Base-by-base conservation (phyloP, 2,888 invertebrate species). In the Eustalomyia histrio region DNA sequence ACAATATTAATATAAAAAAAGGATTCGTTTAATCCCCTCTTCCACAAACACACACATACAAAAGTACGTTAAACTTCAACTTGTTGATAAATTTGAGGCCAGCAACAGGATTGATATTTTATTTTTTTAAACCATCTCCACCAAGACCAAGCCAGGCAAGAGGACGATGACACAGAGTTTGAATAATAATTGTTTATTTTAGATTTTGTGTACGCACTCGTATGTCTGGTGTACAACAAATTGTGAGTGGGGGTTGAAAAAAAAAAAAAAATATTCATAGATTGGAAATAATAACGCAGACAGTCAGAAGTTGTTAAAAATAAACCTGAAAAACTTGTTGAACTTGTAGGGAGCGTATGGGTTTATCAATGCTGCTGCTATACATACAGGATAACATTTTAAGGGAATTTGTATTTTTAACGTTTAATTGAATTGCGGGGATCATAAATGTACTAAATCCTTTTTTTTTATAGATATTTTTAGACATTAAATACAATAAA, bases 321-420 rank as follows among this genome's bases (percentile, higher is more conserved):
- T 63, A 76, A 81, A 81, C 80, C 76, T 60, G 80, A 74, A 76
- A 76, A 74, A 81, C 80, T 81, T 81, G 80, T 81, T 81, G 80
- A 81, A 64, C 80, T 74, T 81, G 60, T 65, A 68, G 80, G 64
- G 39, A 39, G 39, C 47, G 33, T 21, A 53, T 17, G 2, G 35
- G 39, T 3, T 39, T 39, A 39, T 39, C 10, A 39, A 39, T 35
- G 8, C 35, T n/a, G n/a, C n/a, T n/a, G n/a, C n/a, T n/a, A n/a
- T 12, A 12, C 10, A 39, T 12, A 39, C 10, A 39, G 39, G 39
- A 39, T 14, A 39, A 39, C 39, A 39, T 39, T 39, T 39, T 39
- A 39, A 12, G 39, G 39, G 39, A 39, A 3, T 39, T 39, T 39
- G 39, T 12, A 39, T 39, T 39, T 39, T 12, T 39, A 12, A 12